Evolutionary conservation across 2,113 vertebrate species (phyloP).

Genomic region (Eublepharis macularius): DNA sequence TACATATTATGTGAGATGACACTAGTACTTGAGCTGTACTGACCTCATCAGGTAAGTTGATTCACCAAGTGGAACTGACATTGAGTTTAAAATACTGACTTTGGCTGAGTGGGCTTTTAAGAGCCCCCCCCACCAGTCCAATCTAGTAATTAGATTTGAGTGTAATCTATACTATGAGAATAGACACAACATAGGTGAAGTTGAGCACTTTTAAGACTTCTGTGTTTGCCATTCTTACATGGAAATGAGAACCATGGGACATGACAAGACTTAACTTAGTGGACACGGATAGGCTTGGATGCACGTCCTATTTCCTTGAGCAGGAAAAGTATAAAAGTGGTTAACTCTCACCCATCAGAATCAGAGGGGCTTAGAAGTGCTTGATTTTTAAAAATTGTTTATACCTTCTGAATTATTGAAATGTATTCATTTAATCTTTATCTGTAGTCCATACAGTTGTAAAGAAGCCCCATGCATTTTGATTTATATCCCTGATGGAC

Average conservation of each 20-base stretch:
- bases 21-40: too few species aligned
- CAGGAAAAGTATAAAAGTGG: neutral
- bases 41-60: too few species aligned
- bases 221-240: neutral
- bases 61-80: too few species aligned
- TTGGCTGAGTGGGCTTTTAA: neutral
- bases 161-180: too few species aligned
- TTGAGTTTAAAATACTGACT: neutral
- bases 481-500: slow-evolving; percentile 95
- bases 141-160: too few species aligned
- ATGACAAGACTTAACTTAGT: neutral
- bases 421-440: neutral
- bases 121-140: too few species aligned
- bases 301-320: neutral
- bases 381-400: neutral
- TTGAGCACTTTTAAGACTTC: neutral
- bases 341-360: neutral
- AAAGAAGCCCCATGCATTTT: slow-evolving; percentile 93
- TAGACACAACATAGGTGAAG: neutral
- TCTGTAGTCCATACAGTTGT: slow-evolving; percentile 90
- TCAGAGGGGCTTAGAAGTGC: neutral
- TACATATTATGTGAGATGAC: too few species aligned
- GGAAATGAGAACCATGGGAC: neutral
- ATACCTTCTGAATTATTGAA: neutral
- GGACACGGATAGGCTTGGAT: neutral